These are phyloP conservation scores for Dexiosoma caninum DNA, from an alignment of 2,888 invertebrate species.

Conservation along the genomic window DNA sequence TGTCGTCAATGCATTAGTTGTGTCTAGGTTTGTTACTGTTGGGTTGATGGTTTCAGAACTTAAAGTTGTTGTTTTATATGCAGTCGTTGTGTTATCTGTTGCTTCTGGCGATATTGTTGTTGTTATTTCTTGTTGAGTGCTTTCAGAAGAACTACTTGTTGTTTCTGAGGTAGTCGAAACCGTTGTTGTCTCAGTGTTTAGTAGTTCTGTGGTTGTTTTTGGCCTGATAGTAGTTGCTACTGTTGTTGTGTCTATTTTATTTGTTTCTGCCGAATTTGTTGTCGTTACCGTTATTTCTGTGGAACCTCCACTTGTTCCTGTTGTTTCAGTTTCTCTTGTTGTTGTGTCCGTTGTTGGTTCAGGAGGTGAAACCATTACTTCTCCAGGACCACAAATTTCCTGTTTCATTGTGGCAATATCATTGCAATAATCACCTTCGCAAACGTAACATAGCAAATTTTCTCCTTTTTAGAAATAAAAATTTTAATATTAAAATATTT, in stretches of 20 bases:
- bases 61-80: too few species aligned
- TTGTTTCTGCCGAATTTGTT: neutral
- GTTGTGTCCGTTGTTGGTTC: neutral
- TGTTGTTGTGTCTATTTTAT: too few species aligned
- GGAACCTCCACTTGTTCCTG: neutral
- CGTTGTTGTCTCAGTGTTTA: neutral
- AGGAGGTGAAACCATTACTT: neutral
- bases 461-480: slow-evolving; percentile 51
- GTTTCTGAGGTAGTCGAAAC: neutral
- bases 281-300: neutral
- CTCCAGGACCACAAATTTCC: slow-evolving; percentile 39
- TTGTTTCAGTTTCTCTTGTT: neutral
- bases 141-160: too few species aligned
- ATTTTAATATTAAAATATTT: neutral
- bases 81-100: neutral
- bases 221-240: neutral
- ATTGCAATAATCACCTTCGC: slow-evolving; percentile 68
- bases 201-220: neutral
- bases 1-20: too few species aligned
- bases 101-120: neutral
- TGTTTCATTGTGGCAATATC: slow-evolving; percentile 28
- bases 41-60: too few species aligned
- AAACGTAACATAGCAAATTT: slow-evolving; percentile 67
- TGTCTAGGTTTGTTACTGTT: too few species aligned
- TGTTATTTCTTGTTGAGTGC: neutral